Evolutionary conservation across 1,140 invertebrate species (phyloP), one percentile per base, ranked within the genome.

Genomic region (Atopsyche davidsoni): DNA sequence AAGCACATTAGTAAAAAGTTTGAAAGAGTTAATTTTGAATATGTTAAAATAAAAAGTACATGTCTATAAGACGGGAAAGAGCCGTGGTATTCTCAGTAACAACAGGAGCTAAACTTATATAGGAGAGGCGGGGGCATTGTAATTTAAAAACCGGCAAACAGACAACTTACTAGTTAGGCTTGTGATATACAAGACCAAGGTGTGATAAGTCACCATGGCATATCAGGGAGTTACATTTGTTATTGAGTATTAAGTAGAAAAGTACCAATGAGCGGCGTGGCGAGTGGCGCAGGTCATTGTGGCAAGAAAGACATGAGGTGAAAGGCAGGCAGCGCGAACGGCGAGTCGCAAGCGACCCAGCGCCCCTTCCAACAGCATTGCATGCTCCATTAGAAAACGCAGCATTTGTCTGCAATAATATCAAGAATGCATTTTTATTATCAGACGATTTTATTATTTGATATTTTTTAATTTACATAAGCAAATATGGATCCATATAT

Each of bases 331-430:
- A 17, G 66, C 61, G 59, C 84, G 72, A 2, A 81, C 76, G 35
- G 79, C 73, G 55, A 80, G 69, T 7, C 83, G 76, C 23, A 92
- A 67, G 40, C 85, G 77, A 60, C 86, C 83, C 21, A 93, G 64
- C 62, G 89, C 79, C 2, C 82, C 78, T 67, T 92, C 89, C 11
- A 94, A 64, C 17, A 92, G 68, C 0, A 85, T 78, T 32, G 87
- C 85, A 59, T 92, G 87, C 46, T 91, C 85, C 64, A 92, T 80
- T 48, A 90, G 79, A 57, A 85, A 85, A 24, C 72, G 63, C 32
- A 83, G 73, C 65, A 83, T 75, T 55, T 79, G 75, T 61, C 82
- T 73, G 53, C 4, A 39, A 52, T 44, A 42, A 22, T 19, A 55
- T 18, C 19, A 21, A 35, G 23, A 11, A 17, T 41, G 9, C 39